phyloP scores from a whole-genome alignment of 2,888 invertebrate genomes.

The Pachycephus smyrnensis region DNA sequence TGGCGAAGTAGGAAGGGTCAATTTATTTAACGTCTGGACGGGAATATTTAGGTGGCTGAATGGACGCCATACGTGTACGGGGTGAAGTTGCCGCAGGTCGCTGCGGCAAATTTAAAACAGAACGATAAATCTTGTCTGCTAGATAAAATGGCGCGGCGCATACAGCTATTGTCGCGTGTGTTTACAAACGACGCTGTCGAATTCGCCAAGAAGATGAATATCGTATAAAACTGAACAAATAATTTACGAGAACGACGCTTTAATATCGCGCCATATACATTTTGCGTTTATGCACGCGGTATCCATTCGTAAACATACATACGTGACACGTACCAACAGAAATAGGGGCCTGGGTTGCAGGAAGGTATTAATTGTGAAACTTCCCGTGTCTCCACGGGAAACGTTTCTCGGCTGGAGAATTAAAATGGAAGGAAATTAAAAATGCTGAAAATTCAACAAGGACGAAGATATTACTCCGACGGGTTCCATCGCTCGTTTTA shows the following conservation, averaged over 20 bases:
- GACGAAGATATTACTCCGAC: background rate
- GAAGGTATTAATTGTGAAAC: background rate
- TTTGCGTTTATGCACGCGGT: background rate
- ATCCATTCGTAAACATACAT: background rate
- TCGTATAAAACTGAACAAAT: background rate
- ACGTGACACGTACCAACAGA: background rate
- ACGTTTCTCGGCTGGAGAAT: background rate
- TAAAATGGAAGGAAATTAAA: background rate
- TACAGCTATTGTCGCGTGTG: background rate
- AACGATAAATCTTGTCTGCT: background rate
- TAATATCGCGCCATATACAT: background rate
- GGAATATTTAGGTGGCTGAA: background rate
- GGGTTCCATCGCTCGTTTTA: background rate
- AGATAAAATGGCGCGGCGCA: background rate
- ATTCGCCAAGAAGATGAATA: background rate
- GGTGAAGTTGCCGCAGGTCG: background rate
- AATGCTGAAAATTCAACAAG: background rate
- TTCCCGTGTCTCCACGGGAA: background rate
- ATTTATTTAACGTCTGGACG: background rate
- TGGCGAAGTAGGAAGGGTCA: background rate
- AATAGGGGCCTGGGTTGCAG: background rate
- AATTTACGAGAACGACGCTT: no score
- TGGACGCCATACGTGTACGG: background rate
- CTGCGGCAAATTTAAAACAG: background rate
- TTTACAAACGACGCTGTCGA: background rate